Conservation (phyloP, 2,888 invertebrate species). For the Trissoscelio sp. region DNA sequence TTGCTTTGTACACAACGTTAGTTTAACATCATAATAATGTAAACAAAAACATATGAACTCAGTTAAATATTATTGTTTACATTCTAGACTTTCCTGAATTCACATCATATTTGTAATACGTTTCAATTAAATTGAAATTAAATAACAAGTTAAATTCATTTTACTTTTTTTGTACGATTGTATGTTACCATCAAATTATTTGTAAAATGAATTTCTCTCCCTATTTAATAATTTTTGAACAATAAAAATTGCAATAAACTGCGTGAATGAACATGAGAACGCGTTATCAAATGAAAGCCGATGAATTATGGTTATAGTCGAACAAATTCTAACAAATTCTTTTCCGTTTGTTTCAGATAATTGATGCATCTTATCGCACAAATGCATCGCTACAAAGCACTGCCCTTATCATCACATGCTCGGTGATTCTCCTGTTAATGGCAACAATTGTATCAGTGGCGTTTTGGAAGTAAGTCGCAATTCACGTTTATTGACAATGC, state of each 20-base stretch:
- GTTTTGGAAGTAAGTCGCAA: slow-evolving; percentile 92
- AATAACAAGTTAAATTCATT: no score
- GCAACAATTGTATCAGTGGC: slow-evolving; percentile 92
- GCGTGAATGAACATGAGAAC: background rate
- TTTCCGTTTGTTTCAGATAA: slow-evolving; percentile 88
- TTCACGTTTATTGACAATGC: slow-evolving; percentile 32
- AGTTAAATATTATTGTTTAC: no score
- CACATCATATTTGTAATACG: no score
- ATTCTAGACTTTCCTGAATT: no score
- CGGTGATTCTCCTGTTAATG: slow-evolving; percentile 90
- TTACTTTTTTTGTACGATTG: no score
- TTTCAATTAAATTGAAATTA: no score
- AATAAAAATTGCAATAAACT: background rate
- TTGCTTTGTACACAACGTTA: no score
- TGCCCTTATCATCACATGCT: slow-evolving; percentile 92
- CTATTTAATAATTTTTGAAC: no score
- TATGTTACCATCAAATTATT: no score
- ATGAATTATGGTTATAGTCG: background rate
- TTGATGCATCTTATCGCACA: slow-evolving; percentile 94
- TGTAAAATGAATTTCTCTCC: no score
- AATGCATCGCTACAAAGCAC: slow-evolving; percentile 93
- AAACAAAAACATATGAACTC: no score
- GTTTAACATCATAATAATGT: no score
- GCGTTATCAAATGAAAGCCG: background rate
- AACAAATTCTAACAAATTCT: slow-evolving; percentile 31